Evolutionary conservation across 2,113 vertebrate genomes (phyloP), one percentile per base, ranked within the genome.

Genomic region (Microcebus ravelobensis): DNA sequence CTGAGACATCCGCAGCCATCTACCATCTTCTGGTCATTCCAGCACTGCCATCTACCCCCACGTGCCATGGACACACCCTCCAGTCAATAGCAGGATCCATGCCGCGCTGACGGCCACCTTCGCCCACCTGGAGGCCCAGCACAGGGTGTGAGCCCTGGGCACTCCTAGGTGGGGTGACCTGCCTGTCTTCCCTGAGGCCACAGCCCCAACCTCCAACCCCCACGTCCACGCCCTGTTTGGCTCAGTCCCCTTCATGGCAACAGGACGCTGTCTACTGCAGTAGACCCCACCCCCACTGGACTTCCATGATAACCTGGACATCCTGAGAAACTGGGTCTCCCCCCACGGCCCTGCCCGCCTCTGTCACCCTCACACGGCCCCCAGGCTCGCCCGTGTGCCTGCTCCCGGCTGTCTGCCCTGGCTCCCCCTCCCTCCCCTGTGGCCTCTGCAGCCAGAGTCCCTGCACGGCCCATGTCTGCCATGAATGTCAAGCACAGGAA

Each of bases 11-110:
- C 5, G 1, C 5, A 3, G 86, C 34, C 39, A n/a, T 3, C 17
- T 0, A 0, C 8, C 5, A 3, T 1, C 48, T 63, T 25, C 3
- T 0, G 5, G 1, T 11, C 82, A 18, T 5, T 11, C 3, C 71
- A 3, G 1, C 3, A 12, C 68, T 21, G 2, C 3, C 34, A 48
- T 2, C 8, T 1, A 23, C 79, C 76, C 45, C 31, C 17, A 0
- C 14, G 20, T 0, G 0, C 94, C 63, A 29, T 0, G 8, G 2
- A 27, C 45, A 14, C 87, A 3, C 15, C 77, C 65, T 52, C 50
- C 79, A 20, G 23, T 4, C 34, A 2, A 74, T 31, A 36, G 6
- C 31, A 6, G 15, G 27, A n/a, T 63, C 55, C 65, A 42, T 1
- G 65, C n/a, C 17, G 29, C 12, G 17, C 52, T 9, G n/a, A 45